phyloP scores from a whole-genome alignment of 2,113 vertebrate genomes.

The Calidris pugnax region DNA sequence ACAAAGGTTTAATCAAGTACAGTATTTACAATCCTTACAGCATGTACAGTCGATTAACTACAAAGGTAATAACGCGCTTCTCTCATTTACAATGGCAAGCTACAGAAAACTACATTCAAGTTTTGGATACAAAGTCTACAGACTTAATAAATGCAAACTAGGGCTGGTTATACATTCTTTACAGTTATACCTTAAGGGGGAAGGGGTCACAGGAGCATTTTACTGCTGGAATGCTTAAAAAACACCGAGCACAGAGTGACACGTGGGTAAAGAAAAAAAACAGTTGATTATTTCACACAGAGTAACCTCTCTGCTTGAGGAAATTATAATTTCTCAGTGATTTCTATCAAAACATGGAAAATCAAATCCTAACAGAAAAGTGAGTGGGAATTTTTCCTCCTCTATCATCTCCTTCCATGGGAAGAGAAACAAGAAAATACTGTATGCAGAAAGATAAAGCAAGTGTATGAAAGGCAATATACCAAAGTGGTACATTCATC shows the following conservation, averaged over 20 bases:
- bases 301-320: not conserved
- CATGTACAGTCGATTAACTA: constrained; percentile 60
- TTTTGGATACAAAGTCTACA: constrained; percentile 49
- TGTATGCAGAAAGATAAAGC: not conserved
- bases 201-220: not conserved
- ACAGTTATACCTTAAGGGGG: constrained; percentile 1
- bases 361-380: not conserved
- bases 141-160: not conserved
- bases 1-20: constrained; percentile 69
- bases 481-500: not conserved
- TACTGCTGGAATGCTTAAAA: constrained; percentile 54
- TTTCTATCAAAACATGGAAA: not conserved
- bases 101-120: constrained; percentile 10
- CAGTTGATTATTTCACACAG: not conserved
- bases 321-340: not conserved
- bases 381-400: not conserved
- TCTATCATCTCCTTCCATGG: constrained; percentile 2
- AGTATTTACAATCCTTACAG: constrained; percentile 73
- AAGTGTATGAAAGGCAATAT: not conserved
- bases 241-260: not conserved
- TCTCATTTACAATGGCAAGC: constrained; percentile 47
- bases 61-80: constrained; percentile 8
- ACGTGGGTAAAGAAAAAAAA: not conserved
- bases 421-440: constrained; percentile 38
- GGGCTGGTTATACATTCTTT: constrained; percentile 37